These are phyloP conservation scores for Rhodinocichla rosea DNA, from an alignment of 2,113 vertebrate species.

Conservation along the genomic window DNA sequence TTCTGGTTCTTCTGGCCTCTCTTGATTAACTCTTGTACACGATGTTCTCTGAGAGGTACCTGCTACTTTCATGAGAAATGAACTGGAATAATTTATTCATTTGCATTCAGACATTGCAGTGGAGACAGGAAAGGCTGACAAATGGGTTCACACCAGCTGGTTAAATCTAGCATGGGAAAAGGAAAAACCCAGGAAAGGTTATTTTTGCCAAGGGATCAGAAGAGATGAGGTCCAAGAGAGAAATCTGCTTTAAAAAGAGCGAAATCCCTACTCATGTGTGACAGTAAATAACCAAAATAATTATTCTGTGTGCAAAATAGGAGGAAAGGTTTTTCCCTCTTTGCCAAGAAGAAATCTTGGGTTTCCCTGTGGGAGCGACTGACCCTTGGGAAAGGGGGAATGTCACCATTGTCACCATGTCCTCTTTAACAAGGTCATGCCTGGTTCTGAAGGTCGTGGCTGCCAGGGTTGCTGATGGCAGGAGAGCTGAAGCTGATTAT, in stretches of 20 bases:
- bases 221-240: not conserved
- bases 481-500: not conserved
- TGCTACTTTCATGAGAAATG: conserved; percentile 13
- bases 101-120: not conserved
- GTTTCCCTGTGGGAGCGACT: not conserved
- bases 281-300: not conserved
- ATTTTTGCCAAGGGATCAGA: not conserved
- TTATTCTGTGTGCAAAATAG: not conserved
- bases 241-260: not conserved
- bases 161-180: not conserved
- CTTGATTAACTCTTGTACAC: not conserved
- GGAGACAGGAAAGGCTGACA: not conserved
- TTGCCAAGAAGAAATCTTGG: not conserved
- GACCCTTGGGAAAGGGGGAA: not conserved
- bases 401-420: not conserved
- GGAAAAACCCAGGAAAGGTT: not conserved
- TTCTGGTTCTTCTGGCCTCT: not conserved
- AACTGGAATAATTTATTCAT: conserved; percentile 33
- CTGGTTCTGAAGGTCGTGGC: not conserved
- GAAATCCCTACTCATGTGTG: not conserved
- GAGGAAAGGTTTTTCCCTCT: not conserved
- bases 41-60: not conserved
- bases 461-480: not conserved
- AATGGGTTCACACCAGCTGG: not conserved
- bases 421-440: not conserved